phyloP scores from a whole-genome alignment of 2,113 vertebrate genomes.

The Peromyscus polionotus region DNA sequence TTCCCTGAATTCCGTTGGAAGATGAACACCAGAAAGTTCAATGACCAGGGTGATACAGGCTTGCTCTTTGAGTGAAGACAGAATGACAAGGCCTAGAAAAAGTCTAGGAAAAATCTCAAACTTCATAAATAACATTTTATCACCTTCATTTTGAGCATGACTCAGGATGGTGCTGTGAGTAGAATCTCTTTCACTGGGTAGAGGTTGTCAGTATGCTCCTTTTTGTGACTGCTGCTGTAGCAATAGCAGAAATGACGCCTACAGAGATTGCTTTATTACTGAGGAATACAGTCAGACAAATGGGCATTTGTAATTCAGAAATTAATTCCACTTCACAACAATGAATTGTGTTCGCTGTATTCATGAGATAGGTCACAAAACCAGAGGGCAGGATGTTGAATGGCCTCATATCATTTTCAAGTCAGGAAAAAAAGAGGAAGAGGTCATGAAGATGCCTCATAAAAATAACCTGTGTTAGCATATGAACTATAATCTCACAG shows the following conservation, averaged over 20 bases:
- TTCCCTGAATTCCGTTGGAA: not conserved
- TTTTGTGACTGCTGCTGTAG: not conserved
- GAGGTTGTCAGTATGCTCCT: not conserved
- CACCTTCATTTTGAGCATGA: not conserved
- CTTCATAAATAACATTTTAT: not conserved
- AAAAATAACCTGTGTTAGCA: not conserved
- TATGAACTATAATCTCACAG: constrained; percentile 9
- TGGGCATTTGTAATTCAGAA: not conserved
- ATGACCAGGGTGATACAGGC: not conserved
- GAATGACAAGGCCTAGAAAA: accelerated
- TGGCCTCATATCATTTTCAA: constrained; percentile 6
- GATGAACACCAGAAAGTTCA: not conserved
- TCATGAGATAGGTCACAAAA: not conserved
- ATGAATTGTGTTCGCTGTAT: not conserved
- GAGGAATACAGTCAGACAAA: not conserved
- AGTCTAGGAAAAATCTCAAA: not conserved
- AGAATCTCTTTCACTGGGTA: not conserved
- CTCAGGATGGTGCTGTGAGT: not conserved
- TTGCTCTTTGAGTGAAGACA: not conserved
- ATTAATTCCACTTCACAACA: constrained; percentile 13
- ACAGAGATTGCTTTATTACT: not conserved
- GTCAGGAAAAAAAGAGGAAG: not conserved
- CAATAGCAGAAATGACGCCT: not conserved
- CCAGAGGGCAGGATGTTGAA: not conserved
- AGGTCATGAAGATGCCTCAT: not conserved